Percentiles rank a stretch among this genome's conserved stretches.
Evolutionary conservation across 2,797 vertebrate species (phyloP).

Genomic region (Carduelis carduelis): DNA sequence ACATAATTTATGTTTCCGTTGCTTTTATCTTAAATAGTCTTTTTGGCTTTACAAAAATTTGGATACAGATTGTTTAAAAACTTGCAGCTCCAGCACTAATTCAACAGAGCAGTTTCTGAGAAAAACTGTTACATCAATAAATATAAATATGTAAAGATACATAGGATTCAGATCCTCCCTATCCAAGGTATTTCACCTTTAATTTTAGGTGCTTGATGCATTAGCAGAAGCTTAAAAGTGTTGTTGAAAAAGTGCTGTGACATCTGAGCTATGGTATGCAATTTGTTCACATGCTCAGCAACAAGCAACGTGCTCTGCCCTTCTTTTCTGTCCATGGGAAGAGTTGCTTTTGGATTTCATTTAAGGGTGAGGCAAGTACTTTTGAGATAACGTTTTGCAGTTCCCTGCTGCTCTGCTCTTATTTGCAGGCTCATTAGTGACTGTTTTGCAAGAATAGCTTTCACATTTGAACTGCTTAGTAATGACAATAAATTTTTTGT

Average conservation of each 20-base stretch:
- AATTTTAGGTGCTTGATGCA: neutral
- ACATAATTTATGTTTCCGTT: neutral
- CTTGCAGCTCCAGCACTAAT: neutral
- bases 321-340: neutral
- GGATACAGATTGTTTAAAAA: neutral
- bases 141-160: neutral
- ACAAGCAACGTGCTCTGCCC: neutral
- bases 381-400: constrained; percentile 24
- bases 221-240: neutral
- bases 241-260: constrained; percentile 7
- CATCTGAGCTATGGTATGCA: neutral
- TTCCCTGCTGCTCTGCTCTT: neutral
- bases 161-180: neutral
- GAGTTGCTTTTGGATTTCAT: constrained; percentile 31
- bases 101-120: neutral
- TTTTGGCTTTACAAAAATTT: neutral
- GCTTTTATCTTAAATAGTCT: neutral
- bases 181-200: neutral
- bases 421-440: neutral
- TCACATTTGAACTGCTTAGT: neutral
- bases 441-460: neutral
- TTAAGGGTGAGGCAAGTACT: neutral
- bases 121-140: neutral
- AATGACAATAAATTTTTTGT: neutral
- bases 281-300: neutral